Evolutionary conservation across 1,140 invertebrate genomes (phyloP).

Genomic region (Bombus waltoni): DNA sequence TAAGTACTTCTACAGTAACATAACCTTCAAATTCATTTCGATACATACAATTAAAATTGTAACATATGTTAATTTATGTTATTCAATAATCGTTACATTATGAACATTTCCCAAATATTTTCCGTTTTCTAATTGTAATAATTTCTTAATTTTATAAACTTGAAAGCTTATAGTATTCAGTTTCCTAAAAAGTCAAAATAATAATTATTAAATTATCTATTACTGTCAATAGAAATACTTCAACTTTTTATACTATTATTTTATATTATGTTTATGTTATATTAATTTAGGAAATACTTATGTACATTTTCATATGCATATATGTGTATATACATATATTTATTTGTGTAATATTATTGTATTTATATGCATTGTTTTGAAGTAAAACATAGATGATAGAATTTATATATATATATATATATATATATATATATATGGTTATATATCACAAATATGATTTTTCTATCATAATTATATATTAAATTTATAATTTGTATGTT

Average conservation of each 20-base stretch:
- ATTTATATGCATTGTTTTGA: background rate
- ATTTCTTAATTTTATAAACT: background rate
- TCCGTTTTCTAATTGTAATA: background rate
- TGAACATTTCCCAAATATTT: background rate
- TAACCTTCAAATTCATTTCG: conserved; percentile 46
- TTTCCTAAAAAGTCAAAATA: background rate
- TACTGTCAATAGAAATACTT: conserved; percentile 2
- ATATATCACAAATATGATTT: background rate
- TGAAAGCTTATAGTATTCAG: background rate
- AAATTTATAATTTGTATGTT: background rate
- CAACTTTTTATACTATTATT: background rate
- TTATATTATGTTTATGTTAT: background rate
- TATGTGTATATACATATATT: background rate
- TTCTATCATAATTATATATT: background rate
- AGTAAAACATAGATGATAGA: background rate
- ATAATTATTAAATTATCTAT: background rate
- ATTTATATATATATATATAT: background rate
- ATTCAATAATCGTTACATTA: background rate
- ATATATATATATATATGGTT: background rate
- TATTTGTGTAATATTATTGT: background rate
- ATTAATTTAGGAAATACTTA: background rate
- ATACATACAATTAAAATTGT: background rate
- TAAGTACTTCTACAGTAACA: conserved; percentile 77
- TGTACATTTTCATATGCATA: background rate
- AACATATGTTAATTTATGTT: conserved; percentile 23